Conservation (phyloP, 2,888 invertebrate species). For the Brenthis hecate region DNA sequence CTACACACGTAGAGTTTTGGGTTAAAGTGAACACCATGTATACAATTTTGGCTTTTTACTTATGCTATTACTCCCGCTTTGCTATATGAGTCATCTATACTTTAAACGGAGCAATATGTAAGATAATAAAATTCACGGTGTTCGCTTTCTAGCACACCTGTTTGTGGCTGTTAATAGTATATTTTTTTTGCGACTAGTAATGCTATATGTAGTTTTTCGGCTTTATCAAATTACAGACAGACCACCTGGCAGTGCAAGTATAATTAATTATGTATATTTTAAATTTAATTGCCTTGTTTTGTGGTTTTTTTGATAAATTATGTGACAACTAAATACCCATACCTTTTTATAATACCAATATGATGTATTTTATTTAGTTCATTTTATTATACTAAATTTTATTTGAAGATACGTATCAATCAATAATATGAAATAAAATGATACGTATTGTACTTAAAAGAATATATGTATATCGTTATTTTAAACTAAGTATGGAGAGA, state of each 20-base stretch:
- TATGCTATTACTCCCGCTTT: not conserved
- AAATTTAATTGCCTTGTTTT: not conserved
- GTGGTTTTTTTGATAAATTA: slow-evolving; percentile 1
- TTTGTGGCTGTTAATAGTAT: slow-evolving; percentile 38
- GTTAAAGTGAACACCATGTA: too few species aligned
- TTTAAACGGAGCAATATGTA: slow-evolving; percentile 2
- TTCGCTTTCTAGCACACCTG: slow-evolving; percentile 42
- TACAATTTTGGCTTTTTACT: too few species aligned
- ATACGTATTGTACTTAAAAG: too few species aligned
- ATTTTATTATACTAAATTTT: too few species aligned
- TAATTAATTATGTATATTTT: slow-evolving; percentile 18
- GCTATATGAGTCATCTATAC: not conserved
- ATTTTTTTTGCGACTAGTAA: slow-evolving; percentile 53
- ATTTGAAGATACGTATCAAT: too few species aligned
- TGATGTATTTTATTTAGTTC: too few species aligned
- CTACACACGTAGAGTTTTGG: too few species aligned
- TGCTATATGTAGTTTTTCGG: slow-evolving; percentile 57
- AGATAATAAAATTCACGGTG: slow-evolving; percentile 23
- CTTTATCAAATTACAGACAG: slow-evolving; percentile 63
- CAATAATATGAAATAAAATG: too few species aligned
- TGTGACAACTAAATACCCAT: not conserved
- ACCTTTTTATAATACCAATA: too few species aligned
- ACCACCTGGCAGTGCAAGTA: slow-evolving; percentile 59
- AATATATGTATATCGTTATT: too few species aligned
- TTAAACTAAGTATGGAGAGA: too few species aligned